Conservation (phyloP, 2,113 vertebrate species). For the Camelus dromedarius region DNA sequence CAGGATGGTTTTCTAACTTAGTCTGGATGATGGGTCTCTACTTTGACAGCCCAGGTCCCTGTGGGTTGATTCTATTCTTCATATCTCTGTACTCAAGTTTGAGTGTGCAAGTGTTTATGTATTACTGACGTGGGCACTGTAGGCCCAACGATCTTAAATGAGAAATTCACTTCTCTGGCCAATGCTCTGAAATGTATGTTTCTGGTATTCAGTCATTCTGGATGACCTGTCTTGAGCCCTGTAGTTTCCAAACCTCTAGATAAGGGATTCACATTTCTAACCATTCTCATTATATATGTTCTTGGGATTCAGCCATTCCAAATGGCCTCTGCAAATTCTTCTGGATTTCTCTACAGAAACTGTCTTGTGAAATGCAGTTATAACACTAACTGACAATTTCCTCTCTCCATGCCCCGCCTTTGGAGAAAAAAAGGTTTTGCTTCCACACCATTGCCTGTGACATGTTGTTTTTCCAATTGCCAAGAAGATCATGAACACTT, state of each 20-base stretch:
- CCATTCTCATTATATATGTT: not conserved
- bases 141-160: not conserved
- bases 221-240: not conserved
- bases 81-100: not conserved
- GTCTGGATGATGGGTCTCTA: not conserved
- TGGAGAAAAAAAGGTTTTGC: not conserved
- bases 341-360: not conserved
- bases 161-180: not conserved
- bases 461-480: not conserved
- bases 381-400: not conserved
- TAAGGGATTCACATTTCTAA: not conserved
- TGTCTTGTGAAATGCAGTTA: not conserved
- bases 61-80: not conserved
- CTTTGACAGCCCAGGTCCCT: not conserved
- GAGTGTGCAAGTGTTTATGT: not conserved
- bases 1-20: not conserved
- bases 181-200: not conserved
- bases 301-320: not conserved
- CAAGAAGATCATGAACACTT: not conserved
- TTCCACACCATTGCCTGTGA: not conserved
- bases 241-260: not conserved
- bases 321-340: not conserved
- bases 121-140: not conserved
- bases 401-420: too few relatives aligned
- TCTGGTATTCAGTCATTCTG: not conserved